These are phyloP conservation scores for Hydrotaea diabolus DNA, from an alignment of 2,888 invertebrate species.

Conservation along the genomic window DNA sequence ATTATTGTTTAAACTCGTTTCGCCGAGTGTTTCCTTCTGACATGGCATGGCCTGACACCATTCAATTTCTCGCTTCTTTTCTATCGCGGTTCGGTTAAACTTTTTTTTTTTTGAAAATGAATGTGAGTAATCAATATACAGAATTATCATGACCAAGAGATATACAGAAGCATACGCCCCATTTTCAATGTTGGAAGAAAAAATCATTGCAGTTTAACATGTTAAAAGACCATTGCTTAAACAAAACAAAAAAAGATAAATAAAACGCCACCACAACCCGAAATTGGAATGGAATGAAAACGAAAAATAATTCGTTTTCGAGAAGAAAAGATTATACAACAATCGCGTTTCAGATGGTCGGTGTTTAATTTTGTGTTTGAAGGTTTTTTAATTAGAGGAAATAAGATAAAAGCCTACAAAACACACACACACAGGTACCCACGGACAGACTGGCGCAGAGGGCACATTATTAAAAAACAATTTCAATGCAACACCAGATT, in stretches of 20 bases:
- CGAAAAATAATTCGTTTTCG: slow-evolving; percentile 24
- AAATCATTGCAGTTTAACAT: slow-evolving; percentile 56
- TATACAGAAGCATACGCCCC: slow-evolving; percentile 13
- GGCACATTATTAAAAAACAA: slow-evolving; percentile 36
- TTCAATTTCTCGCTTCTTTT: too few species aligned
- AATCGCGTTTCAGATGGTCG: slow-evolving; percentile 17
- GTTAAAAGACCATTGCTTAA: slow-evolving; percentile 54
- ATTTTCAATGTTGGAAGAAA: slow-evolving; percentile 11
- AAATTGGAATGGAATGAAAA: slow-evolving; percentile 13
- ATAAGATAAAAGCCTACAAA: slow-evolving; percentile 33
- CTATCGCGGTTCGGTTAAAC: too few species aligned
- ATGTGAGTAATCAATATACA: slow-evolving; percentile 56
- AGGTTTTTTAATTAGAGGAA: slow-evolving; percentile 48
- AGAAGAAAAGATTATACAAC: slow-evolving; percentile 40
- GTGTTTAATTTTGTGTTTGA: slow-evolving; percentile 14
- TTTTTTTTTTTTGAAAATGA: not conserved
- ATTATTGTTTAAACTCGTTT: too few species aligned
- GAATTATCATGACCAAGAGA: slow-evolving; percentile 23
- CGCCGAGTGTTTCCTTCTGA: too few species aligned
- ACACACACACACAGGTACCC: not conserved
- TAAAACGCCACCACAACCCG: not conserved
- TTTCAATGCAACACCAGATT: slow-evolving; percentile 19
- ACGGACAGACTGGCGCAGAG: not conserved
- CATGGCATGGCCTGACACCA: too few species aligned
- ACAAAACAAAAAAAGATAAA: slow-evolving; percentile 27